Percentiles rank a stretch among this genome's conserved stretches.
These are phyloP conservation scores for Barnardius zonarius DNA, from an alignment of 2,113 vertebrate genomes.

Conservation along the genomic window DNA sequence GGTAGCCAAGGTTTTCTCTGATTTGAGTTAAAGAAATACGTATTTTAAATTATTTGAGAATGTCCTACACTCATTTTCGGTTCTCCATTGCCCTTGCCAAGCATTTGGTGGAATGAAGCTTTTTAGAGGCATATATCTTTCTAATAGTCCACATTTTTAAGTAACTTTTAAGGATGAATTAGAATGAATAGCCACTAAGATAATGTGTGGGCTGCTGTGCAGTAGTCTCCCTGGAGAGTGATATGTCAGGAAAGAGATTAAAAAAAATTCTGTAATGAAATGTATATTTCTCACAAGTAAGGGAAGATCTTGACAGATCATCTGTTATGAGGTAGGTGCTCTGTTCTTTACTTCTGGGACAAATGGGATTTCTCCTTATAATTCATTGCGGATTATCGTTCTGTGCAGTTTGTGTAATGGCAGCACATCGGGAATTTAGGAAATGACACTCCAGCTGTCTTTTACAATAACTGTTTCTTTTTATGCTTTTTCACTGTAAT, in stretches of 20 bases:
- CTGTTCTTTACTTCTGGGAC: not conserved
- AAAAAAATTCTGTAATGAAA: not conserved
- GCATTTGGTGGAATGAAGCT: not conserved
- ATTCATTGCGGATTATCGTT: slow-evolving; percentile 16
- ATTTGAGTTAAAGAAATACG: not conserved
- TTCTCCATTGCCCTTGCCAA: not conserved
- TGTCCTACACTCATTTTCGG: not conserved
- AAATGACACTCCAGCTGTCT: slow-evolving; percentile 52
- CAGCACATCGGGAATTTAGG: slow-evolving; percentile 22
- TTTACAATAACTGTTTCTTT: slow-evolving; percentile 30
- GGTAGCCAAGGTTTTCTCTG: not conserved
- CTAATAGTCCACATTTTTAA: not conserved
- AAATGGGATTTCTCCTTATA: slow-evolving; percentile 17
- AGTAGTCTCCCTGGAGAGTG: not conserved
- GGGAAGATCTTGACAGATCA: not conserved
- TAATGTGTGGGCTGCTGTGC: slow-evolving; percentile 2
- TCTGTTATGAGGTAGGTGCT: not conserved
- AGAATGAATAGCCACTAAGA: not conserved
- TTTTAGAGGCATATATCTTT: not conserved
- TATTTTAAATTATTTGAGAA: not conserved
- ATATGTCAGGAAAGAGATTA: slow-evolving; percentile 5
- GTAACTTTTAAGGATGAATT: not conserved
- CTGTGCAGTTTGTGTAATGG: not conserved
- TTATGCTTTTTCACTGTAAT: not conserved
- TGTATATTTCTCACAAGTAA: not conserved